phyloP scores from a whole-genome alignment of 1,140 invertebrate species.

The Bombus pyrosoma region DNA sequence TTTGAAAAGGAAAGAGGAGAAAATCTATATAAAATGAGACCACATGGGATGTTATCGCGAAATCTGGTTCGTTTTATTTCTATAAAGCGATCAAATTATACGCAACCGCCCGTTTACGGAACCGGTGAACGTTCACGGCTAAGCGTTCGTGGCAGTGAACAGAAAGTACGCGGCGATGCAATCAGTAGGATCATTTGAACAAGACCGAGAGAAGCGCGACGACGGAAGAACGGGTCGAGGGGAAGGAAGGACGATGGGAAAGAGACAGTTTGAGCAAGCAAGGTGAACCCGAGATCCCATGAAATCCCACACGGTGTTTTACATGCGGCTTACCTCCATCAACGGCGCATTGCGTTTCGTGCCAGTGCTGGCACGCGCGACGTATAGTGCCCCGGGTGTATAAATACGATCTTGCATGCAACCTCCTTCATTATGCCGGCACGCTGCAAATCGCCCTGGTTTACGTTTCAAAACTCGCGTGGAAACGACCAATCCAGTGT shows the following conservation, averaged over 20 bases:
- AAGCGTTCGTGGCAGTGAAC: not conserved
- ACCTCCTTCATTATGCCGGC: slow-evolving; percentile 64
- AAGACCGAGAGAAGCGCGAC: not conserved
- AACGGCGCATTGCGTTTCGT: slow-evolving; percentile 61
- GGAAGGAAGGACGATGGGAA: not conserved
- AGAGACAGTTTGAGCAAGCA: slow-evolving; percentile 47
- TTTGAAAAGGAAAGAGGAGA: not conserved
- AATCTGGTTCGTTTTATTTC: not conserved
- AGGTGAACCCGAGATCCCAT: slow-evolving; percentile 59
- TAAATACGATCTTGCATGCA: slow-evolving; percentile 70
- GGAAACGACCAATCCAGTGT: slow-evolving; percentile 53
- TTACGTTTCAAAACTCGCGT: slow-evolving; percentile 66
- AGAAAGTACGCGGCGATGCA: not conserved
- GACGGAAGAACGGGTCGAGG: not conserved
- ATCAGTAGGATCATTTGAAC: slow-evolving; percentile 1
- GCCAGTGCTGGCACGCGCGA: slow-evolving; percentile 67
- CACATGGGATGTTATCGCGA: not conserved
- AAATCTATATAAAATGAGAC: not conserved
- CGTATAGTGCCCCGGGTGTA: slow-evolving; percentile 63
- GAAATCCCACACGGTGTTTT: slow-evolving; percentile 68
- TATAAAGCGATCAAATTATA: not conserved
- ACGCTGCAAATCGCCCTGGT: slow-evolving; percentile 61
- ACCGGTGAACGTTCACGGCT: not conserved
- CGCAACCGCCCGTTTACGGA: not conserved
- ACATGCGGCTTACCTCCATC: slow-evolving; percentile 65